Conservation (phyloP, 2,113 vertebrate species). For the Gracilinanus agilis region DNA sequence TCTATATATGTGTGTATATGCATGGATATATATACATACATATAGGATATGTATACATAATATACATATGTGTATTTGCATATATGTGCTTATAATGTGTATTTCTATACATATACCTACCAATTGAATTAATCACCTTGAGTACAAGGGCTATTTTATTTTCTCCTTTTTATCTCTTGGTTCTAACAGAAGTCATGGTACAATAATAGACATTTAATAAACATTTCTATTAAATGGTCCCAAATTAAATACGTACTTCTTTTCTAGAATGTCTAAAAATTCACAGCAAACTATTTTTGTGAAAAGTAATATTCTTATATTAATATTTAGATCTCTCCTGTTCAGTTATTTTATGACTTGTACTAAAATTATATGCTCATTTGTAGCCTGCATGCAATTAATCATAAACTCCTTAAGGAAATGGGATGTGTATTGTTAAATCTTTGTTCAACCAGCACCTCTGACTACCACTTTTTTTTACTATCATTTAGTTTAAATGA, state of each 20-base stretch:
- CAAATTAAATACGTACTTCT: neutral
- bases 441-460: neutral
- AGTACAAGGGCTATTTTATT: neutral
- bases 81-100: too few species aligned
- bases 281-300: neutral
- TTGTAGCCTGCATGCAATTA: neutral
- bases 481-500: neutral
- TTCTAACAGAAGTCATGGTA: neutral
- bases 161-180: neutral
- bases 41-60: neutral
- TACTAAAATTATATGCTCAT: neutral
- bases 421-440: neutral
- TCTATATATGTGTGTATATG: neutral
- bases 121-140: neutral
- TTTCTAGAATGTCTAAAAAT: neutral
- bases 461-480: neutral
- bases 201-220: neutral
- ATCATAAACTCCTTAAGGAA: neutral
- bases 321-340: neutral
- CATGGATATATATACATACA: neutral
- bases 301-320: constrained; percentile 15
- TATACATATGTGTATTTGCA: too few species aligned
- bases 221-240: neutral
- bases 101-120: neutral
- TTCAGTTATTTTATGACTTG: neutral